Evolutionary conservation across 1,140 invertebrate genomes (phyloP).

Genomic region (Campoletis sonorensis): DNA sequence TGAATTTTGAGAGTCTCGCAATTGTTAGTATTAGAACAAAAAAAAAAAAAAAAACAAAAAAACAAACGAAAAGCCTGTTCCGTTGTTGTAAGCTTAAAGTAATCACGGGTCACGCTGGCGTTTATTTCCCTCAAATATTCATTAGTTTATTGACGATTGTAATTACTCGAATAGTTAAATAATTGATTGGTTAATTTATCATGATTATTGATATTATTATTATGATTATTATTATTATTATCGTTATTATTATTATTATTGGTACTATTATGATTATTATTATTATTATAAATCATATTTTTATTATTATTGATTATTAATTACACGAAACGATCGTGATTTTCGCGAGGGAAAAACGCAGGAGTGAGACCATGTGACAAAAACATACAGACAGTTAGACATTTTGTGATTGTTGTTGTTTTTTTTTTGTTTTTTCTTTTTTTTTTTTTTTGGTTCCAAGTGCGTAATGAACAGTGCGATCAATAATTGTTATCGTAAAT

Average conservation of each 20-base stretch:
- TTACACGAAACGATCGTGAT: conserved; percentile 29
- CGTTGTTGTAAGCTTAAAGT: conserved; percentile 55
- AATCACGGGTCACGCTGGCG: not conserved
- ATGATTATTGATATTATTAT: too few relatives aligned
- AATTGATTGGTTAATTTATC: too few relatives aligned
- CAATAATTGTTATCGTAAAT: conserved; percentile 7
- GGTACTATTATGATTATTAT: too few relatives aligned
- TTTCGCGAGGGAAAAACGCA: not conserved
- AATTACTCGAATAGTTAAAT: not conserved
- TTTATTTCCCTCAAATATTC: not conserved
- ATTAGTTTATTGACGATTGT: not conserved
- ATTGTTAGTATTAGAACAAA: conserved; percentile 61
- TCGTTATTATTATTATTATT: conserved; percentile 54
- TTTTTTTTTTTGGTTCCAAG: too few relatives aligned
- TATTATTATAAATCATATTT: conserved; percentile 48
- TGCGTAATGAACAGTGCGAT: not conserved
- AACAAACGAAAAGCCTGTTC: conserved; percentile 59
- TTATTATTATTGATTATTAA: too few relatives aligned
- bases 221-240: conserved; percentile 26
- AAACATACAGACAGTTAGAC: not conserved
- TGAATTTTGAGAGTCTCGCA: conserved; percentile 56
- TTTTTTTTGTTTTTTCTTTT: too few relatives aligned
- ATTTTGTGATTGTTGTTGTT: not conserved
- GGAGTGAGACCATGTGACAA: not conserved
- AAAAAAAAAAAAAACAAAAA: too few relatives aligned